These are phyloP conservation scores for Tachycineta bicolor DNA, from an alignment of 2,113 vertebrate species.

Conservation along the genomic window DNA sequence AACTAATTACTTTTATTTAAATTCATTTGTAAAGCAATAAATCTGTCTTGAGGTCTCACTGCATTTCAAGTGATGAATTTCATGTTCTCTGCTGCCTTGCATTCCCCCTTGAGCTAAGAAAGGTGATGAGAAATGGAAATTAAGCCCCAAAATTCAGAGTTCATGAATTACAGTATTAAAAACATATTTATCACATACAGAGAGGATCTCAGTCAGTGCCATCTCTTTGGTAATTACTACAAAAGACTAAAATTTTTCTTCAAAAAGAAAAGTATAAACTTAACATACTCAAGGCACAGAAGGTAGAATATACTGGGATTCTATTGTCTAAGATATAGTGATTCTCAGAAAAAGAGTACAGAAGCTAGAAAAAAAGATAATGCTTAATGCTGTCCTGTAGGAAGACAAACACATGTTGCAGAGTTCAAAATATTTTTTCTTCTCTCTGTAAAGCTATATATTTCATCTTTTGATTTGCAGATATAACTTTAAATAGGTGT, in stretches of 20 bases:
- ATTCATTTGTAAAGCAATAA: constrained; percentile 58
- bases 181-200: not conserved
- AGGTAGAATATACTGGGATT: not conserved
- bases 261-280: not conserved
- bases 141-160: constrained; percentile 41
- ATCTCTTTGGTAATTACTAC: not conserved
- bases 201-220: not conserved
- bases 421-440: not conserved
- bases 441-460: not conserved
- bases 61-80: constrained; percentile 67
- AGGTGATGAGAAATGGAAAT: constrained; percentile 63
- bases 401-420: not conserved
- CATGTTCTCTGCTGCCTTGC: constrained; percentile 46
- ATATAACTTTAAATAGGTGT: not conserved
- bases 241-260: not conserved
- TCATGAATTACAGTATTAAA: constrained; percentile 1
- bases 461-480: not conserved
- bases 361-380: not conserved
- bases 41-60: constrained; percentile 52
- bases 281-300: not conserved
- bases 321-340: not conserved
- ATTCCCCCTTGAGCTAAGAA: constrained; percentile 52
- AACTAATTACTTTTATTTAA: constrained; percentile 73
- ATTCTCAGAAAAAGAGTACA: not conserved
- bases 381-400: not conserved